These are phyloP conservation scores for Lithosia quadra DNA, from an alignment of 2,888 invertebrate genomes.

Conservation along the genomic window DNA sequence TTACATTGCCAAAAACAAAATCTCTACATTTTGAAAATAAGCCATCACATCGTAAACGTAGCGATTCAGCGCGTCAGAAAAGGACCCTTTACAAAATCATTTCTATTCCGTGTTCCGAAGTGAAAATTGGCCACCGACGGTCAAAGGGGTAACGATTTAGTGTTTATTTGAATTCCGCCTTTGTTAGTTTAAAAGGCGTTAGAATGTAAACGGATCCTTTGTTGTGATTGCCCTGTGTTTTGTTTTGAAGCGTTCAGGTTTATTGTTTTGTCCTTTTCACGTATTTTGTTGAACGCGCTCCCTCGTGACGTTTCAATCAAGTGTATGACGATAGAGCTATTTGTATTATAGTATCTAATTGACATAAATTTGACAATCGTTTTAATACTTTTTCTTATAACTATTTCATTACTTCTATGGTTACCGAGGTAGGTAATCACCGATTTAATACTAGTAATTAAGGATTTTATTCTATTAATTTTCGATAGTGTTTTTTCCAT, in stretches of 20 bases:
- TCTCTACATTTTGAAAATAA: conserved; percentile 52
- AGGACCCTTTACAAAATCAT: conserved; percentile 80
- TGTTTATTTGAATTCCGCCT: conserved; percentile 86
- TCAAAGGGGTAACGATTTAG: conserved; percentile 86
- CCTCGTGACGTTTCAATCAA: conserved; percentile 46
- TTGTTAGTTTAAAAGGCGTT: conserved; percentile 86
- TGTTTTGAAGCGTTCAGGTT: conserved; percentile 52
- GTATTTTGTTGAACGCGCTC: conserved; percentile 36
- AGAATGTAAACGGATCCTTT: conserved; percentile 84
- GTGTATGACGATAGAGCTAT: background rate
- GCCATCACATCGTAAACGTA: conserved; percentile 40
- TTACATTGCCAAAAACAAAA: background rate
- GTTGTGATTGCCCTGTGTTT: conserved; percentile 80
- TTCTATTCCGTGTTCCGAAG: conserved; percentile 83
- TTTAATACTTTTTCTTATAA: background rate
- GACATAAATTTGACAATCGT: background rate
- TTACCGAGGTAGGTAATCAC: too few relatives aligned
- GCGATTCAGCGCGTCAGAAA: conserved; percentile 59
- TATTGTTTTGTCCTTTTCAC: conserved; percentile 55
- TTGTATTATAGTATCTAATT: background rate
- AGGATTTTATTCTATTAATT: background rate
- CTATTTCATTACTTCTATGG: background rate
- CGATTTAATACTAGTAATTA: background rate
- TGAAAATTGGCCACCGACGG: conserved; percentile 85
- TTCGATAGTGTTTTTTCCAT: too few relatives aligned